Evolutionary conservation across 35 echinoderm and acorn worm species (phyloP), one percentile per base, ranked within the genome.

Genomic region (Heliocidaris tuberculata): DNA sequence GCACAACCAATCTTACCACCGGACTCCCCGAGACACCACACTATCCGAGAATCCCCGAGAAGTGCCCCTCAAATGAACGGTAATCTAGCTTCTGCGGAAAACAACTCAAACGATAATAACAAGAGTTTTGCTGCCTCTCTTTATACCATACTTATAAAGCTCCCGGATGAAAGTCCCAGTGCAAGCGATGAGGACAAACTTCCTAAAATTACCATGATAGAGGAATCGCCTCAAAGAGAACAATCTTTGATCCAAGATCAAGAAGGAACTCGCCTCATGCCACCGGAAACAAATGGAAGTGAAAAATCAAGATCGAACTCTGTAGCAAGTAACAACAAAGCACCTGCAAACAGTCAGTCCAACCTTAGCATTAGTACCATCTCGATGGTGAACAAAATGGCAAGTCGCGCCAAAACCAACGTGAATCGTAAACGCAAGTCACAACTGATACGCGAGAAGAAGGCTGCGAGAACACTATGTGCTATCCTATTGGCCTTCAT

Each of bases 141-240:
- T 47, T 99, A 99, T 50, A 99, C 98, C 11, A 99, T 99, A 60
- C 96, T 99, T 48, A 99, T 99, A 30, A 99, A 99, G 88, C 96
- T 99, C 30, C 98, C 98, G 6, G 97, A 97, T 87, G 96, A 97
- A 93, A 32, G 95, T 86, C 85, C 88, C 29, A 90, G 94, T 6
- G 94, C 90, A 12, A 96, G 50, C 47, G 61, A 95, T 9, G 93
- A 96, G 16, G 86, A 70, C 31, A 95, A 93, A 65, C 88, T 96
- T 92, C 97, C 98, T 29, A 95, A 96, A 89, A 97, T 99, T 9
- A 99, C 98, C 24, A 95, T 99, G 91, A 88, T 99, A 49, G 98
- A 99, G 90, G 96, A 97, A 60, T 60, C 92, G 49, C 96, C 98
- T 19, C 90, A 54, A 70, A 94, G 60, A 11, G 96, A 95, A 70